phyloP scores from a whole-genome alignment of 2,888 invertebrate genomes.

The Platycheirus albimanus region DNA sequence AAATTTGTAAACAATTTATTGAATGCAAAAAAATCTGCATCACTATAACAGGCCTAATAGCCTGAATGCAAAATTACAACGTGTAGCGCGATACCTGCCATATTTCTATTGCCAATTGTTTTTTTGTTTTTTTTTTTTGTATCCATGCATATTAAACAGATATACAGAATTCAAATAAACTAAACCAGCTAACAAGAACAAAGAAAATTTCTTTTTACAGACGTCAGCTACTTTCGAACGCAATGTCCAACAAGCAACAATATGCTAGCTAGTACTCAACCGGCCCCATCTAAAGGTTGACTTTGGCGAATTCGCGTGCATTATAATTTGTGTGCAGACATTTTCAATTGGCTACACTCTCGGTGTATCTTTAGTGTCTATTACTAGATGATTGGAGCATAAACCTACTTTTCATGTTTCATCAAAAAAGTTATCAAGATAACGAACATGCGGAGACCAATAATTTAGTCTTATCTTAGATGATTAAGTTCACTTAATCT shows the following conservation, averaged over 20 bases:
- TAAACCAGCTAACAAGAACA: slow-evolving; percentile 50
- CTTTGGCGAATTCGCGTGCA: slow-evolving; percentile 41
- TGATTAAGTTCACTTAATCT: too few relatives aligned
- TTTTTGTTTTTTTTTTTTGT: too few relatives aligned
- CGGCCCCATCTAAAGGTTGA: slow-evolving; percentile 41
- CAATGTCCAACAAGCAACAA: slow-evolving; percentile 29
- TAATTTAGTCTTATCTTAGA: too few relatives aligned
- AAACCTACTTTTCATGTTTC: slow-evolving; percentile 15
- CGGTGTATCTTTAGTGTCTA: slow-evolving; percentile 22
- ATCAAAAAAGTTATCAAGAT: too few relatives aligned
- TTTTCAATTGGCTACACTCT: slow-evolving; percentile 27
- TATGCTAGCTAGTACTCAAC: slow-evolving; percentile 36
- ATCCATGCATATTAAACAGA: slow-evolving; percentile 1
- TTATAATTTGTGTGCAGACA: slow-evolving; percentile 49
- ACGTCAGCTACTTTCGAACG: slow-evolving; percentile 61
- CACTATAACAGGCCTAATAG: slow-evolving; percentile 9
- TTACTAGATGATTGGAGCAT: slow-evolving; percentile 25
- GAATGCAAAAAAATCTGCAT: slow-evolving; percentile 26
- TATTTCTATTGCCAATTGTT: slow-evolving; percentile 7
- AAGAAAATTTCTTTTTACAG: slow-evolving; percentile 66
- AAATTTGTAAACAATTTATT: slow-evolving; percentile 39
- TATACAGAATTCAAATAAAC: slow-evolving; percentile 45
- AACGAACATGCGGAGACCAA: too few relatives aligned
- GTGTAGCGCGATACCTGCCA: neutral
- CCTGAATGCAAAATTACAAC: slow-evolving; percentile 43